Base-by-base conservation (phyloP, 1,140 invertebrate genomes). In the Leguminivora glycinivorella region DNA sequence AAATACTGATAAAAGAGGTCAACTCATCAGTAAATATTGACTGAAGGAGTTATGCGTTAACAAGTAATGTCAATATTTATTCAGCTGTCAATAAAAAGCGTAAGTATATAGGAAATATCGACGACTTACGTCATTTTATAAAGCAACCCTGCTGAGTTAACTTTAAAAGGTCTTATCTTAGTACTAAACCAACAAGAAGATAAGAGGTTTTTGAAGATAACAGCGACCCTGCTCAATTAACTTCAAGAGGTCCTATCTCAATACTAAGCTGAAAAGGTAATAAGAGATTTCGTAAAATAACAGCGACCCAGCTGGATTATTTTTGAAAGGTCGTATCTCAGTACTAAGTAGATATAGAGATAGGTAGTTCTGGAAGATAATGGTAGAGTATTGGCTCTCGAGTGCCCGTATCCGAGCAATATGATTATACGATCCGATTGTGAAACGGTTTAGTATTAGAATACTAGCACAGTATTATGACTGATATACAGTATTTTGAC, bases 1-100 rank as follows among this genome's bases (percentile, higher is more conserved):
- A 52, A 52, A 52, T 22, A 52, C 47, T 52, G 47, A 52, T 52
- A 52, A 52, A 52, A 52, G 47, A 52, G 47, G 47, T 52, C 47
- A 52, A 52, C 47, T 17, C 17, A 52, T 52, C 19, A 52, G n/a
- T 52, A 52, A 52, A 52, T 52, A 52, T 52, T 52, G 47, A 52
- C 47, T 19, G 6, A 52, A 52, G 47, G 47, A 52, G 47, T 52
- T 52, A 52, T 52, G 47, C 47, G 47, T 52, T 52, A 52, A 52
- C 47, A 52, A 22, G 47, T 52, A 1, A 22, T 6, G 47, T 19
- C 19, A 52, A 52, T 52, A 52, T 52, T 52, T 52, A 52, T 9
- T 52, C 19, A 52, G 47, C 17, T 52, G 47, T 22, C 19, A 22
- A 52, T 52, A 52, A 52, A 52, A n/a, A 22, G 19, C 19, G 14